Base-by-base conservation (phyloP, 2,113 vertebrate species). In the Dicrurus megarhynchus region DNA sequence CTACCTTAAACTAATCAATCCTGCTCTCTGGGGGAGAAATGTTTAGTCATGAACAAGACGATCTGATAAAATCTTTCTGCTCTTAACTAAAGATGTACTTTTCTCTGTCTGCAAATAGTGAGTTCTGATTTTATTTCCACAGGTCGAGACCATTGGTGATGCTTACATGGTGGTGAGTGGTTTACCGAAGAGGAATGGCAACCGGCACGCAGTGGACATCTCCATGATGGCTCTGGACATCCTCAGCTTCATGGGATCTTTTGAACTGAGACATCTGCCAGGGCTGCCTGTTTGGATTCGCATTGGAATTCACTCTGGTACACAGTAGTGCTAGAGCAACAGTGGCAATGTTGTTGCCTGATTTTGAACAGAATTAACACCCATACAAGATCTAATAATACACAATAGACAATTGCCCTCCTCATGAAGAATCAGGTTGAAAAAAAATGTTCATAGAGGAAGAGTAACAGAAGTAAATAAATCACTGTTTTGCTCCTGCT, bases 131-230 rank as follows among this genome's bases (percentile, higher is more conserved):
- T 56, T 95, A 6, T 97, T 96, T 90, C 64, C 83, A 60, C 89
- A 99, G 99, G 99, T 99, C 70, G 99, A 99, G 97, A 99, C 99
- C 22, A 99, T 99, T 65, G 99, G 99, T 22, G 99, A 99, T 78
- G 99, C 99, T 3, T 99, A 99, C 94, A 99, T 99, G 99, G 99
- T 99, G 74, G 99, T 98, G 15, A 99, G 99, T 7, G 99, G 99
- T 87, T 98, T 99, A 93, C 99, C 99, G 3, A 99, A 98, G 63
- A 98, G 99, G 41, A 99, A 99, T 4, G 99, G 99, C 16, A 98
- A 99, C 96, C 94, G 99, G 9, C 99, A 99, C 1, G 99, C 99
- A 1, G 97, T 99, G 83, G 99, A 99, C 94, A 99, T 99, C 63
- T 98, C 98, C 90, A 99, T 98, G 97, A 99, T 99, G 99, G 99